Base-by-base conservation (phyloP, 2,797 vertebrate species). In the Catostomus latipinnis region DNA sequence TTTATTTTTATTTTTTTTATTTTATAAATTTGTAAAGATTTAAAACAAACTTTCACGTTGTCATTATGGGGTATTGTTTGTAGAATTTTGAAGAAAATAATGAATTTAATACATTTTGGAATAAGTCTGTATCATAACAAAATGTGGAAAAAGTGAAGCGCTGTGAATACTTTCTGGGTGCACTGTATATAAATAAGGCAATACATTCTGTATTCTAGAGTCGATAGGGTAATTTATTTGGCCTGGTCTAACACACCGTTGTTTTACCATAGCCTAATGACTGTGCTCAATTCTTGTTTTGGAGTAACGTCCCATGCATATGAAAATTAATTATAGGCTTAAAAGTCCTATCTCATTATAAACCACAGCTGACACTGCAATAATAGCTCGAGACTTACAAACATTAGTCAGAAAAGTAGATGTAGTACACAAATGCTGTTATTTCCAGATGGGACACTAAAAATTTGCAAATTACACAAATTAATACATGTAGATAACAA, bases 311-410 rank as follows among this genome's bases (percentile, higher is more conserved):
- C 67, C 62, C 48, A 18, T n/a, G 10, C 46, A 70, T 57, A 69
- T 77, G 57, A 18, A 71, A 63, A 78, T 71, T 18, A 78, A 71
- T 63, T 54, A 49, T 54, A n/a, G 48, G 46, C 66, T 78, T 62
- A 70, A 34, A 34, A 34, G 34, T 34, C 34, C 1, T 34, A 34
- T 34, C 34, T 34, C 34, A 34, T 34, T 34, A 34, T 34, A 34
- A 34, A 34, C 34, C 34, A 34, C 34, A 34, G 34, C 34, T 34
- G 34, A 34, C 2, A 34, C 34, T 34, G 34, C 34, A 18, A 57
- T 8, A 10, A 78, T 53, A 53, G 22, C 57, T 62, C 43, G 7
- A 78, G 66, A 61, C 57, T 62, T 53, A 12, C 13, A 63, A 43
- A 61, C 22, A 14, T 74, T 18, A 53, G 18, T 61, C 1, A 60